Evolutionary conservation across 2,113 vertebrate genomes (phyloP).

Genomic region (Salminus brasiliensis): DNA sequence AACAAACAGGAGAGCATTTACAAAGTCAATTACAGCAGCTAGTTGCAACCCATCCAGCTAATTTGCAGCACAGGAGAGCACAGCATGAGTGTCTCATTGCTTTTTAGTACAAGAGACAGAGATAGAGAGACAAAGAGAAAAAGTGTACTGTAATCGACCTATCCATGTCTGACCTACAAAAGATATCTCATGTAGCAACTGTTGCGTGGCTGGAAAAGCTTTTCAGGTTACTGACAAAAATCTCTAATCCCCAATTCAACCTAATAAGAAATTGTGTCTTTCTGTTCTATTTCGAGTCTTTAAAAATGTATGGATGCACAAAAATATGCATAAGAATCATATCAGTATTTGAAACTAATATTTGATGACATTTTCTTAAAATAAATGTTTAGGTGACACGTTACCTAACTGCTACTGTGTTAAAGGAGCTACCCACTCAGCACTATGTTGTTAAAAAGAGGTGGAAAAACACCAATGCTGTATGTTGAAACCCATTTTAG

Average conservation of each 20-base stretch:
- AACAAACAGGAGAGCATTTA: not conserved
- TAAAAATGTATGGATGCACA: too few species aligned
- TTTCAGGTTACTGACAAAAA: not conserved
- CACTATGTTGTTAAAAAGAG: too few species aligned
- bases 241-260: too few species aligned
- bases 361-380: too few species aligned
- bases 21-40: constrained; percentile 6
- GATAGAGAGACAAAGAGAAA: not conserved
- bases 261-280: not conserved
- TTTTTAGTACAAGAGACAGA: not conserved
- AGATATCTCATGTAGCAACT: not conserved
- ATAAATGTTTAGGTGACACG: too few species aligned
- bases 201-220: not conserved
- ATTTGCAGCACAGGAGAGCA: not conserved
- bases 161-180: not conserved
- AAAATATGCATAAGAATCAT: too few species aligned
- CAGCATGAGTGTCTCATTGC: not conserved
- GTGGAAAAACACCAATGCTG: too few species aligned
- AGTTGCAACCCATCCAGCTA: not conserved
- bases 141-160: not conserved
- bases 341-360: too few species aligned
- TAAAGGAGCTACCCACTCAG: too few species aligned
- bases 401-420: too few species aligned
- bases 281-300: too few species aligned
- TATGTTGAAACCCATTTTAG: too few species aligned